Evolutionary conservation across 1,140 invertebrate genomes (phyloP).

Genomic region (Cecropterus lyciades): DNA sequence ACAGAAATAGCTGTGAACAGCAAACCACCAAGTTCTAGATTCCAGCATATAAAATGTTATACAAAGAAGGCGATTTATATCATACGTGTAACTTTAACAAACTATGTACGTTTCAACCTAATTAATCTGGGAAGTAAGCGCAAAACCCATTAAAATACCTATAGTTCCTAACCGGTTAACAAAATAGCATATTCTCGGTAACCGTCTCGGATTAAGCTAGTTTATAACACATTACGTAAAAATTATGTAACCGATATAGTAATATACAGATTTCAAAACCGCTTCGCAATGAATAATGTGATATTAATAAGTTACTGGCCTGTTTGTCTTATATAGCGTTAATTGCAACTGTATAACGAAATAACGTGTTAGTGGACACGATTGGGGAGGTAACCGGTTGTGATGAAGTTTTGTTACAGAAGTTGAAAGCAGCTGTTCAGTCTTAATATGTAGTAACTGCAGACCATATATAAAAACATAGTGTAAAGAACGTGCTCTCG

Average conservation of each 20-base stretch:
- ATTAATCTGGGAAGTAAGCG: constrained; percentile 11
- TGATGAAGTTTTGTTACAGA: too few relatives aligned
- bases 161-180: constrained; percentile 22
- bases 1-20: too few relatives aligned
- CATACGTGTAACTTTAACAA: too few relatives aligned
- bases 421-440: too few relatives aligned
- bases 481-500: too few relatives aligned
- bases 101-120: not conserved
- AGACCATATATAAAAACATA: too few relatives aligned
- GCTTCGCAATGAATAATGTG: constrained; percentile 50
- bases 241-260: constrained; percentile 45
- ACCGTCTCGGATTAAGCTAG: constrained; percentile 38
- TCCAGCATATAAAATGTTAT: too few relatives aligned
- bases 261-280: constrained; percentile 39
- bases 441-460: too few relatives aligned
- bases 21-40: too few relatives aligned
- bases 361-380: not conserved
- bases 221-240: constrained; percentile 49
- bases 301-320: constrained; percentile 28
- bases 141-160: constrained; percentile 19
- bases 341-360: not conserved
- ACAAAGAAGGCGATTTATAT: too few relatives aligned
- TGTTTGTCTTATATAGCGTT: constrained; percentile 3
- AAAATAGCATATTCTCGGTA: constrained; percentile 31
- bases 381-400: not conserved